Conservation (phyloP, 1,140 invertebrate genomes). For the Andricus grossulariae region DNA sequence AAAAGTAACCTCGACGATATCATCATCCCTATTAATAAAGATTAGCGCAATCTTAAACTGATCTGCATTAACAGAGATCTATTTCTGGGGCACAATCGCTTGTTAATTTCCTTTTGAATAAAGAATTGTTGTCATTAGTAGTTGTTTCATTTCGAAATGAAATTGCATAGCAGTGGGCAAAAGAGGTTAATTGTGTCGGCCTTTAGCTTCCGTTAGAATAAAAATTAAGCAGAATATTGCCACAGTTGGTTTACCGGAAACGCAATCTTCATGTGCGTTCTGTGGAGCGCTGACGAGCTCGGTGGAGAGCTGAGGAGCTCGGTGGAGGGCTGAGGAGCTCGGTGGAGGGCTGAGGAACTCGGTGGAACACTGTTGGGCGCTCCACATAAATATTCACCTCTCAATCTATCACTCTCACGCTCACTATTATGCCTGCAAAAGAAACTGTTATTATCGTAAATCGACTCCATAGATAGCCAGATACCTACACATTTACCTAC, state of each 20-base stretch:
- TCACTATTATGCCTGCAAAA: conserved; percentile 5
- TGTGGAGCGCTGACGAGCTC: neutral
- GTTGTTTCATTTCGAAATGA: conserved; percentile 14
- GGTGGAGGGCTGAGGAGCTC: too few relatives aligned
- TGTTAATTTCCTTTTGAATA: conserved; percentile 24
- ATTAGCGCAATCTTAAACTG: neutral
- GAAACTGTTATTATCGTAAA: conserved; percentile 28
- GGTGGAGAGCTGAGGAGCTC: too few relatives aligned
- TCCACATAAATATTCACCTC: conserved; percentile 3
- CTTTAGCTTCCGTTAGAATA: conserved; percentile 27
- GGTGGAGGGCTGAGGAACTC: too few relatives aligned
- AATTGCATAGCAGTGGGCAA: conserved; percentile 4
- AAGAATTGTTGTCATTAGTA: conserved; percentile 13
- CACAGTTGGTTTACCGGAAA: conserved; percentile 24
- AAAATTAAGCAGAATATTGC: conserved; percentile 27
- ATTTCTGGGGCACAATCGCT: conserved; percentile 9
- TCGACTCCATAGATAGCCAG: neutral
- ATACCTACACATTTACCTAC: conserved; percentile 1
- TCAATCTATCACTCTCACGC: conserved; percentile 21
- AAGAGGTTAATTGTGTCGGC: conserved; percentile 24
- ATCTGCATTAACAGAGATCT: conserved; percentile 14
- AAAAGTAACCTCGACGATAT: too few relatives aligned
- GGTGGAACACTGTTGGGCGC: neutral
- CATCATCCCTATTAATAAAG: neutral
- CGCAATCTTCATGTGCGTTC: conserved; percentile 16